phyloP scores from a whole-genome alignment of 2,797 vertebrate genomes.

The Menidia menidia region DNA sequence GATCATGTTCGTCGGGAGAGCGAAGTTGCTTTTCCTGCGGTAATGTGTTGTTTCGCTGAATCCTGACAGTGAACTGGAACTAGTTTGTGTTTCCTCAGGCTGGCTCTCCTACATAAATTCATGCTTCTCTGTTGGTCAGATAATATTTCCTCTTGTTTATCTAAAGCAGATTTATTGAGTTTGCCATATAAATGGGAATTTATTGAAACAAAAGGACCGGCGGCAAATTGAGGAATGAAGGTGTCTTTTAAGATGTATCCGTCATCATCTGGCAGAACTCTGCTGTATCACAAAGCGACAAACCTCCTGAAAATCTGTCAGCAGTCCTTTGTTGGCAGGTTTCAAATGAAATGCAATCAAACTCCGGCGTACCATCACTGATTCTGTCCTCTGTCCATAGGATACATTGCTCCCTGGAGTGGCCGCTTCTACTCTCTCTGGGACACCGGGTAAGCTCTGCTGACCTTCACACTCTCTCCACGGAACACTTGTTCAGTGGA shows the following conservation, averaged over 20 bases:
- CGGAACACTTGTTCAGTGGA: constrained; percentile 53
- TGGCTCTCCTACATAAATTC: neutral
- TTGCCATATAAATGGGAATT: neutral
- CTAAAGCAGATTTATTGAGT: constrained; percentile 4
- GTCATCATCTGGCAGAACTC: neutral
- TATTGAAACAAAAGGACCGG: neutral
- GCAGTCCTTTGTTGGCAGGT: neutral
- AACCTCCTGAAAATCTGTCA: neutral
- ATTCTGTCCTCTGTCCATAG: constrained; percentile 75
- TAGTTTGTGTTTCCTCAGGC: neutral
- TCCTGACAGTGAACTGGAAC: neutral
- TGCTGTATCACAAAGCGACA: neutral
- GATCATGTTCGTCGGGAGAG: too few species aligned
- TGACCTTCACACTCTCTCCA: constrained; percentile 57
- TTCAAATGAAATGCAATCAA: constrained; percentile 15
- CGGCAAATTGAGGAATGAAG: neutral
- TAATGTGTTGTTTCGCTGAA: neutral
- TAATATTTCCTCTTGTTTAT: constrained; percentile 14
- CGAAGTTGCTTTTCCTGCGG: neutral
- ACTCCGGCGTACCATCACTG: constrained; percentile 17
- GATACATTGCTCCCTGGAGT: constrained; percentile 99
- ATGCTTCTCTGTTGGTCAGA: constrained; percentile 14
- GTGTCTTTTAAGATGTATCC: neutral
- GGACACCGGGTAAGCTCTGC: constrained; percentile 95
- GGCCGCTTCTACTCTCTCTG: constrained; percentile 98